Evolutionary conservation across 2,797 vertebrate species (phyloP), one percentile per base, ranked within the genome.

Genomic region (Fratercula arctica): DNA sequence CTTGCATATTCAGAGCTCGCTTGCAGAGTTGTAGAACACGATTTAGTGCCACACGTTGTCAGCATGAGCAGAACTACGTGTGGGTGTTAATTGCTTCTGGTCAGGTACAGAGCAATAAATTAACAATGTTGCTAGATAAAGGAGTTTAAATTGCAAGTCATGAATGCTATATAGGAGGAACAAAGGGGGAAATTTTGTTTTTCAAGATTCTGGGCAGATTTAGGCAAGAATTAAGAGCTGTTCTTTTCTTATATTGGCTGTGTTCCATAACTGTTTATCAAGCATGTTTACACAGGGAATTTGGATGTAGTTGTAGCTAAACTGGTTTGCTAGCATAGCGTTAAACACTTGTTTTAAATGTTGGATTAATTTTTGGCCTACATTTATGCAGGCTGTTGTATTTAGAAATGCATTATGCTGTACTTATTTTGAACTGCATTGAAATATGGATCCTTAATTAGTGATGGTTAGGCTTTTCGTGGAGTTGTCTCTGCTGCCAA

Each of bases 271-370:
- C 21, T 37, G 23, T 59, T 79, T 77, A 73, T 75, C 56, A 90
- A 35, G 31, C 73, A 20, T 69, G 79, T 80, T 92, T 81, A 72
- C 31, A 50, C 63, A 74, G 77, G 63, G 46, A 91, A 51, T 87
- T 90, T 74, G 79, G 53, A 92, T 56, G 63, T 73, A 68, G 37
- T 35, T 85, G 76, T 61, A 95, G 85, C 50, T 93, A 64, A 95
- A 81, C 91, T 91, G 86, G 76, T 96, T 96, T 93, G 69, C 79
- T 82, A 73, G n/a, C 93, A 41, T 41, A 89, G n/a, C 3, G 6
- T 69, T 78, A 76, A 85, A 88, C 35, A 78, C 73, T 95, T 75
- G 51, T 51, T 95, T 96, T 66, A 90, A 73, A 60, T 45, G 69
- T 77, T 69, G 50, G 41, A 74, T 67, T 92, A 92, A 21, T 80